Percentiles rank a stretch among this genome's conserved stretches.
Evolutionary conservation across 2,797 vertebrate genomes (phyloP).

Genomic region (Clarias fuscus): DNA sequence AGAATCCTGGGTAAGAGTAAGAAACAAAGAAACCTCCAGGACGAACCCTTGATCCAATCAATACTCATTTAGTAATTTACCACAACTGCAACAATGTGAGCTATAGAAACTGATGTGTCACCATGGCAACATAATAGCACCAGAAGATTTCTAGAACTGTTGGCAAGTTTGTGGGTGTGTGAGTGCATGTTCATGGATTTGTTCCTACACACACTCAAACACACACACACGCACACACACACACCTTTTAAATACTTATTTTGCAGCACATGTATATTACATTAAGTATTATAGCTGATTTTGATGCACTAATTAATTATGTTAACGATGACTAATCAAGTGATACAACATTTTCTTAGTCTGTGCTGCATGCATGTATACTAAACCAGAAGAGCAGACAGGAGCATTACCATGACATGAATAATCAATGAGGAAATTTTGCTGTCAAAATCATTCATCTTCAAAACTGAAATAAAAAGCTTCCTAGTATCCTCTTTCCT

Average conservation of each 20-base stretch:
- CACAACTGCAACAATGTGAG: conserved; percentile 26
- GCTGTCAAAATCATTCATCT: conserved; percentile 38
- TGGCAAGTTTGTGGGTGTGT: conserved; percentile 20
- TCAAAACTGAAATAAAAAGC: conserved; percentile 33
- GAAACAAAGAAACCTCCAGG: conserved; percentile 32
- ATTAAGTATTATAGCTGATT: not conserved
- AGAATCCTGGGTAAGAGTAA: conserved; percentile 32
- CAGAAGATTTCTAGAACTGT: conserved; percentile 29
- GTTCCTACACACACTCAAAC: not conserved
- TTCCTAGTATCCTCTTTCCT: conserved; percentile 3
- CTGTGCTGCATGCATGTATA: conserved; percentile 22
- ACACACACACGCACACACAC: not conserved
- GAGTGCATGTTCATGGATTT: conserved; percentile 1
- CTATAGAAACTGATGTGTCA: conserved; percentile 40
- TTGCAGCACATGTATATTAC: not conserved
- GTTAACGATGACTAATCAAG: conserved; percentile 17
- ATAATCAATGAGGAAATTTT: conserved; percentile 38
- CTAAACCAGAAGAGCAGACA: conserved; percentile 30
- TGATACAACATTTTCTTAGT: conserved; percentile 12
- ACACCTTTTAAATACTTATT: not conserved
- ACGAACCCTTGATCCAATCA: conserved; percentile 52
- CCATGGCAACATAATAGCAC: conserved; percentile 52
- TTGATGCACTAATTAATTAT: conserved; percentile 16
- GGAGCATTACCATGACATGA: conserved; percentile 36
- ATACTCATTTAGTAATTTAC: conserved; percentile 56